Percentiles rank a stretch among this genome's conserved stretches.
These are phyloP conservation scores for Scopus umbretta DNA, from an alignment of 2,113 vertebrate species.

Conservation along the genomic window DNA sequence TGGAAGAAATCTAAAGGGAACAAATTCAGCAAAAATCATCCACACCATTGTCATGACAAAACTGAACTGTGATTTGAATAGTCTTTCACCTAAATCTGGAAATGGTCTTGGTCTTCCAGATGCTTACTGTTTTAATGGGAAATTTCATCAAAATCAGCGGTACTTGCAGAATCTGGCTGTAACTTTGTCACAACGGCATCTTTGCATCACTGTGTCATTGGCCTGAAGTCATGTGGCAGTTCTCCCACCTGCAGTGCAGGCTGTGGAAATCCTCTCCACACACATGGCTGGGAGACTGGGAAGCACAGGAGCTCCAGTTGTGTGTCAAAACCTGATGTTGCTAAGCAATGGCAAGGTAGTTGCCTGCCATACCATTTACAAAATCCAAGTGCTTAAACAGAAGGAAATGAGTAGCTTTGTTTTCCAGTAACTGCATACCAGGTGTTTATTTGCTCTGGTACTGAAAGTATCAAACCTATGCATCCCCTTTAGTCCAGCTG, in stretches of 20 bases:
- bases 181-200: background rate
- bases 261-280: background rate
- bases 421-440: background rate
- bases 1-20: background rate
- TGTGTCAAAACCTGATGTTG: background rate
- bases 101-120: background rate
- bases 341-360: background rate
- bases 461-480: background rate
- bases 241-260: background rate
- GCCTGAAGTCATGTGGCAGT: background rate
- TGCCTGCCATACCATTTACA: background rate
- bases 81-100: background rate
- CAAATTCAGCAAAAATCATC: background rate
- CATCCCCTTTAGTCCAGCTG: background rate
- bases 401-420: background rate
- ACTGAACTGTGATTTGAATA: background rate
- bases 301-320: background rate
- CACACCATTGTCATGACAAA: background rate
- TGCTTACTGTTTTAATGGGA: background rate
- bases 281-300: background rate
- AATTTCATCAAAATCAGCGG: background rate
- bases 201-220: fast-evolving
- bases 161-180: background rate
- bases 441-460: background rate
- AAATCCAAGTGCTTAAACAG: background rate